A percentile compares a stretch with the other conserved stretches of the same genome.
These are phyloP conservation scores for Synanthedon myopaeformis DNA, from an alignment of 2,888 invertebrate species.

Conservation along the genomic window DNA sequence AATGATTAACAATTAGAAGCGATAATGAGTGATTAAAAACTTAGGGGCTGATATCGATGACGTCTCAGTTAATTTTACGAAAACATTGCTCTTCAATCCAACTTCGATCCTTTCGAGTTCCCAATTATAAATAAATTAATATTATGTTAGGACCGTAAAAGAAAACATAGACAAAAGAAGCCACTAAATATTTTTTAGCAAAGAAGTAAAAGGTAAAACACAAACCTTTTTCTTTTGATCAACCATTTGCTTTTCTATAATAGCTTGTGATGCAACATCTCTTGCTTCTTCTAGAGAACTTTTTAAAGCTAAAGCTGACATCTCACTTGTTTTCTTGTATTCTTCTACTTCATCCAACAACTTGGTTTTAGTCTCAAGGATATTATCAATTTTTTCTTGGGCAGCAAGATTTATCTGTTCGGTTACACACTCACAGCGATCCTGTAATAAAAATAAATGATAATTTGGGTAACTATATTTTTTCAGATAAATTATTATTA, in stretches of 20 bases:
- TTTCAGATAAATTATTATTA: neutral
- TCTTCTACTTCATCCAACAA: constrained; percentile 49
- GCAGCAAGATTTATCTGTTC: constrained; percentile 64
- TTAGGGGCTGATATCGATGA: too few relatives aligned
- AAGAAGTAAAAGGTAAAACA: too few relatives aligned
- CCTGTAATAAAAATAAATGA: constrained; percentile 22
- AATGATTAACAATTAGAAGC: too few relatives aligned
- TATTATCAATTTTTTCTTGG: constrained; percentile 62
- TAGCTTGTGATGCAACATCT: constrained; percentile 42
- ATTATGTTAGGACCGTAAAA: too few relatives aligned
- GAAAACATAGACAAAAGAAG: too few relatives aligned
- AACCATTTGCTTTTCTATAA: constrained; percentile 31
- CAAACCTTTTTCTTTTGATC: constrained; percentile 55
- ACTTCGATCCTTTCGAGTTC: too few relatives aligned
- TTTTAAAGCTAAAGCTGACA: constrained; percentile 55
- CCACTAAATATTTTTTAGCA: too few relatives aligned
- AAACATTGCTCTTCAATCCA: too few relatives aligned
- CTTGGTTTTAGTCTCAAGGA: constrained; percentile 49
- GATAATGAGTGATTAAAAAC: too few relatives aligned
- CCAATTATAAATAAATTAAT: too few relatives aligned
- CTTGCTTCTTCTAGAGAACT: constrained; percentile 53
- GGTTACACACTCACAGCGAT: constrained; percentile 63
- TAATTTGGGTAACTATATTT: neutral
- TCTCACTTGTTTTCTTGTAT: constrained; percentile 51
- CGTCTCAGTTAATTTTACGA: too few relatives aligned